Evolutionary conservation across 2,888 invertebrate genomes (phyloP).

Genomic region (Melanostoma scalare): DNA sequence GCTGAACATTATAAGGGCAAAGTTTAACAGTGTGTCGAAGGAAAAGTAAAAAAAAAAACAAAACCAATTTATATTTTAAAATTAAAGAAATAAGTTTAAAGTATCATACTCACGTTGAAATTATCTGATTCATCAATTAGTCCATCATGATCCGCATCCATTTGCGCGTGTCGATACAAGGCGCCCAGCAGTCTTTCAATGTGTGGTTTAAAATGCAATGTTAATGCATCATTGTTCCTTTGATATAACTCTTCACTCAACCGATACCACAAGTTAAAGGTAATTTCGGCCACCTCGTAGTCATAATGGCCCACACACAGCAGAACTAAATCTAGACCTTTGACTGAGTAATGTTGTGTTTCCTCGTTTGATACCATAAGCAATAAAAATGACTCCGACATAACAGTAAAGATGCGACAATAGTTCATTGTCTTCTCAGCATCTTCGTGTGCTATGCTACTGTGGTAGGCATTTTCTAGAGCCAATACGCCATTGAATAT

Average conservation of each 20-base stretch:
- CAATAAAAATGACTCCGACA: slow-evolving; percentile 93
- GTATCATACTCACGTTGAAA: slow-evolving; percentile 85
- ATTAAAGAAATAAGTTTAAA: background rate
- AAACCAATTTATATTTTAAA: background rate
- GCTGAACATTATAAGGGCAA: too few relatives aligned
- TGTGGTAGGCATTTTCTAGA: slow-evolving; percentile 93
- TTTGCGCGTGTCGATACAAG: slow-evolving; percentile 95
- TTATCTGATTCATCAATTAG: slow-evolving; percentile 92
- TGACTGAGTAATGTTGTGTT: slow-evolving; percentile 88
- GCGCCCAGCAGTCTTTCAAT: slow-evolving; percentile 95
- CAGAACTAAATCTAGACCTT: slow-evolving; percentile 93
- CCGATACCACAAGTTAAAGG: slow-evolving; percentile 98
- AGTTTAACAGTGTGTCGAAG: too few relatives aligned
- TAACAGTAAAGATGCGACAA: slow-evolving; percentile 94
- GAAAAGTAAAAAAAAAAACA: slow-evolving; percentile 10
- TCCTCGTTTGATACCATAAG: slow-evolving; percentile 88
- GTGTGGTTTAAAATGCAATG: slow-evolving; percentile 93
- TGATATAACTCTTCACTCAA: slow-evolving; percentile 97
- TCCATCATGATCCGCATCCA: slow-evolving; percentile 96
- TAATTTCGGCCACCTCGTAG: slow-evolving; percentile 96
- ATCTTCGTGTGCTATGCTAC: slow-evolving; percentile 96
- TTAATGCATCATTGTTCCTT: slow-evolving; percentile 90
- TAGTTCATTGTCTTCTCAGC: slow-evolving; percentile 96
- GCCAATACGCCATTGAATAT: slow-evolving; percentile 91
- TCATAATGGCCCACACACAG: slow-evolving; percentile 98